These are phyloP conservation scores for Sphaeridia pumilis DNA, from an alignment of 2,888 invertebrate genomes.

Conservation along the genomic window DNA sequence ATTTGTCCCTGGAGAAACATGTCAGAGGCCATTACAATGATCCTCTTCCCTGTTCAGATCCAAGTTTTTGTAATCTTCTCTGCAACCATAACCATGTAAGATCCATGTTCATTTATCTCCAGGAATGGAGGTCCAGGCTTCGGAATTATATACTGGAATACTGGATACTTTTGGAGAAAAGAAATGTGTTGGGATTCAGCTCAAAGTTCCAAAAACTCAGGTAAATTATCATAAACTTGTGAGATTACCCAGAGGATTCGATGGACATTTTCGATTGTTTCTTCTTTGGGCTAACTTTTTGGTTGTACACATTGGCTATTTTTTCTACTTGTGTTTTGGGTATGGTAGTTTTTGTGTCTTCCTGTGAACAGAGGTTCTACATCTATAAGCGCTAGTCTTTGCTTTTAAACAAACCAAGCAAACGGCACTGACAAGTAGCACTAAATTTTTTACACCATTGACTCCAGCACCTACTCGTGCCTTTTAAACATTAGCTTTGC, in stretches of 20 bases:
- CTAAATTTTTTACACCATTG: conserved; percentile 4
- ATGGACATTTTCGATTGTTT: neutral
- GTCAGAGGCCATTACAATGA: conserved; percentile 11
- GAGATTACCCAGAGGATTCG: neutral
- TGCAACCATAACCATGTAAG: neutral
- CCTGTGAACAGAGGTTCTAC: neutral
- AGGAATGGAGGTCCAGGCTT: too few relatives aligned
- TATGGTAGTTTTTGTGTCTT: too few relatives aligned
- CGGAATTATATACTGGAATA: too few relatives aligned
- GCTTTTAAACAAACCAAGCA: neutral
- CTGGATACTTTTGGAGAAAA: too few relatives aligned
- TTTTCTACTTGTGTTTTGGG: too few relatives aligned
- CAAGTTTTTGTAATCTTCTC: neutral
- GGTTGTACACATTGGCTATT: too few relatives aligned
- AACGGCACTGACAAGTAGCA: neutral
- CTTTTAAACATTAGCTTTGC: neutral
- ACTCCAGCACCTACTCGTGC: neutral
- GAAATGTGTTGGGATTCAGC: too few relatives aligned
- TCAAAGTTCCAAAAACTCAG: neutral
- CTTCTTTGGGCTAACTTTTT: too few relatives aligned
- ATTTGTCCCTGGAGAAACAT: conserved; percentile 8
- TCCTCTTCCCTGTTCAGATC: neutral
- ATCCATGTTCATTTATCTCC: conserved; percentile 5
- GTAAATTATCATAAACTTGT: conserved; percentile 1
- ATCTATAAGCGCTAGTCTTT: neutral